phyloP scores from a whole-genome alignment of 2,888 invertebrate genomes.

The Artemia sinica region DNA sequence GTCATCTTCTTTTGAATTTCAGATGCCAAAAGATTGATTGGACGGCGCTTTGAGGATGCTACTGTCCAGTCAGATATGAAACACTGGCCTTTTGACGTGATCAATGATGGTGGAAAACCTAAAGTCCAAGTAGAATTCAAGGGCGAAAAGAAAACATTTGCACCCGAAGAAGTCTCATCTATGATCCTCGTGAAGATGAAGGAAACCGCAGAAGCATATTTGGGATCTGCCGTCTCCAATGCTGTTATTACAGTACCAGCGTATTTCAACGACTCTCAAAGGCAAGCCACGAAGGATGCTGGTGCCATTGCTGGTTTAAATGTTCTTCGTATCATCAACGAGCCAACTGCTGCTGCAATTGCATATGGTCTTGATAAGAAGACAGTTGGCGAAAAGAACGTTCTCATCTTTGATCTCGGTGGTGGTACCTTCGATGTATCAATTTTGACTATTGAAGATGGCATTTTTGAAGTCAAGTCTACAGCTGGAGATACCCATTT shows the following conservation, averaged over 20 bases:
- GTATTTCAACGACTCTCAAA: slow-evolving; percentile 76
- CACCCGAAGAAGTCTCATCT: slow-evolving; percentile 44
- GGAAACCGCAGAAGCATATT: slow-evolving; percentile 70
- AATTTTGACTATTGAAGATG: slow-evolving; percentile 47
- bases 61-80: slow-evolving; percentile 40
- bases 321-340: slow-evolving; percentile 37
- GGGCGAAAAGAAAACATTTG: slow-evolving; percentile 43
- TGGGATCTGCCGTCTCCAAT: slow-evolving; percentile 63
- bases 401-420: slow-evolving; percentile 46
- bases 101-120: slow-evolving; percentile 34
- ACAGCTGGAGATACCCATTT: slow-evolving; percentile 42
- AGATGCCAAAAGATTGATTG: slow-evolving; percentile 35
- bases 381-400: slow-evolving; percentile 36
- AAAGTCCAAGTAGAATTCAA: slow-evolving; percentile 41
- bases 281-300: slow-evolving; percentile 62
- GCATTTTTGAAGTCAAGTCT: slow-evolving; percentile 49
- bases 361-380: slow-evolving; percentile 38
- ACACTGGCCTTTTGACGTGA: slow-evolving; percentile 42
- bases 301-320: slow-evolving; percentile 38
- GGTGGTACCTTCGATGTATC: slow-evolving; percentile 51
- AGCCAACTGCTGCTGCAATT: slow-evolving; percentile 41
- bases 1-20: slow-evolving; percentile 20
- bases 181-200: slow-evolving; percentile 74
- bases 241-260: slow-evolving; percentile 81
- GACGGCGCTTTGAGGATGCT: slow-evolving; percentile 35